Conservation (phyloP, 2,113 vertebrate species). For the Misgurnus anguillicaudatus region DNA sequence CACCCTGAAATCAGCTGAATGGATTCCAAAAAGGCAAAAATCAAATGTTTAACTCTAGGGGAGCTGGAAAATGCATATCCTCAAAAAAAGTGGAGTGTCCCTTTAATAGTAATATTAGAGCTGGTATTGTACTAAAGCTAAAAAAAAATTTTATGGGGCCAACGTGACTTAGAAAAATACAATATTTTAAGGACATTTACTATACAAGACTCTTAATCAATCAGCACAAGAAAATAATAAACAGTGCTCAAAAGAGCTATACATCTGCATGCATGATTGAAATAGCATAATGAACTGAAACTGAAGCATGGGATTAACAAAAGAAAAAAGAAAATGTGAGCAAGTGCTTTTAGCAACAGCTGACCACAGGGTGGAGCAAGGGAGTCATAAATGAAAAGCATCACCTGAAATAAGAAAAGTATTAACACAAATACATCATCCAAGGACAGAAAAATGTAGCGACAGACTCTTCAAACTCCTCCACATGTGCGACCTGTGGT, state of each 20-base stretch:
- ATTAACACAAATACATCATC: constrained; percentile 45
- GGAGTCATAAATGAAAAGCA: constrained; percentile 42
- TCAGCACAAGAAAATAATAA: constrained; percentile 30
- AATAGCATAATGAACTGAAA: constrained; percentile 40
- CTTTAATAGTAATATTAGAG: background rate
- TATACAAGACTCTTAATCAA: constrained; percentile 9
- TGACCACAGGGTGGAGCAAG: constrained; percentile 43
- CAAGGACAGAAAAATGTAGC: constrained; percentile 43
- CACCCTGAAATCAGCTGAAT: too few species aligned
- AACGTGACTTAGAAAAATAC: background rate
- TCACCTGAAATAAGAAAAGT: constrained; percentile 41
- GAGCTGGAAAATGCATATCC: too few species aligned
- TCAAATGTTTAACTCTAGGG: too few species aligned
- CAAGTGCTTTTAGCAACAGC: constrained; percentile 44
- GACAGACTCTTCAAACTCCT: constrained; percentile 57
- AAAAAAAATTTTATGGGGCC: too few species aligned
- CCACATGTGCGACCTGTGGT: constrained; percentile 47
- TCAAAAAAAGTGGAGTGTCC: too few species aligned
- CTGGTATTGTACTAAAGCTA: background rate
- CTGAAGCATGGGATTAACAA: constrained; percentile 40
- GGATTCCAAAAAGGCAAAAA: too few species aligned
- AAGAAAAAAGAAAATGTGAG: constrained; percentile 31
- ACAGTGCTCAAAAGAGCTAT: constrained; percentile 19
- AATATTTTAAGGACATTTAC: constrained; percentile 4
- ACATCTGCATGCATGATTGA: constrained; percentile 43